These are phyloP conservation scores for Gastracanthus pulcherrimus DNA, from an alignment of 2,888 invertebrate species.

Conservation along the genomic window DNA sequence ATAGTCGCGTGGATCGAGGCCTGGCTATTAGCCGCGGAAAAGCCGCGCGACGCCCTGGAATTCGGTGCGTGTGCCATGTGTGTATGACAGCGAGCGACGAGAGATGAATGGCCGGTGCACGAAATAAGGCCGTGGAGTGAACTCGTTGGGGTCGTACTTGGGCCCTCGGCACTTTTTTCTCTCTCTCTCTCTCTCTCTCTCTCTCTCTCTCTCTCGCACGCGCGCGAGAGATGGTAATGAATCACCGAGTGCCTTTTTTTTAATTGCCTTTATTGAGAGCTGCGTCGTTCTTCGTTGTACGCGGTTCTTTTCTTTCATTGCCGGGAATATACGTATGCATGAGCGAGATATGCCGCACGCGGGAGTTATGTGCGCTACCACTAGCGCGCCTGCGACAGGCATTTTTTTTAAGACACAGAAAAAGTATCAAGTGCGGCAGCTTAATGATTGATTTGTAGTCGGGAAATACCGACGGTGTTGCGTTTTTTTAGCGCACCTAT, in stretches of 20 bases:
- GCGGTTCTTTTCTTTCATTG: slow-evolving; percentile 11
- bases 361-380: not conserved
- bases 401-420: not conserved
- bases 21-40: slow-evolving; percentile 1
- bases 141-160: not conserved
- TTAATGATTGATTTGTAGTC: not conserved
- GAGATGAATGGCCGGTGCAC: not conserved
- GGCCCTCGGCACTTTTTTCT: not conserved
- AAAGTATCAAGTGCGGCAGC: not conserved
- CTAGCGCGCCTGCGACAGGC: not conserved
- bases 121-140: slow-evolving; percentile 33
- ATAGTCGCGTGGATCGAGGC: not conserved
- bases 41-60: slow-evolving; percentile 24
- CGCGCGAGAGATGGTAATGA: slow-evolving; percentile 16
- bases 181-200: not conserved
- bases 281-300: not conserved
- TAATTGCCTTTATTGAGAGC: slow-evolving; percentile 29
- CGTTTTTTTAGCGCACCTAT: not conserved
- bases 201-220: too few species aligned
- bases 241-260: slow-evolving; percentile 18
- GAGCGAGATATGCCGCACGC: not conserved
- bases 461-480: not conserved
- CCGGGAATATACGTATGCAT: not conserved
- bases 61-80: not conserved
- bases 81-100: too few species aligned